Evolutionary conservation across 1,140 invertebrate species (phyloP).

Genomic region (Aethina tumida): DNA sequence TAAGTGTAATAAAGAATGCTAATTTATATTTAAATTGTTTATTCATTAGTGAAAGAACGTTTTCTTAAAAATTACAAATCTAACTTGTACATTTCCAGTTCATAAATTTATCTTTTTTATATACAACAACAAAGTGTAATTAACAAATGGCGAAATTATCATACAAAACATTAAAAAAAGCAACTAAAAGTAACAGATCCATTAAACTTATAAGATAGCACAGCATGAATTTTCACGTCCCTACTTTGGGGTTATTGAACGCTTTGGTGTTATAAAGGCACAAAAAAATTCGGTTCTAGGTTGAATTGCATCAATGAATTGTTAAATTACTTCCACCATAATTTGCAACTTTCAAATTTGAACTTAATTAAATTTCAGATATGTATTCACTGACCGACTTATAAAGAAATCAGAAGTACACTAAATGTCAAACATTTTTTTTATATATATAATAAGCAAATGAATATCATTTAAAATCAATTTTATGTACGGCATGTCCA

Average conservation of each 20-base stretch:
- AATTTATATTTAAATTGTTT: no score
- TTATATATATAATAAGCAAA: no score
- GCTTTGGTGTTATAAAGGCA: conserved; percentile 4
- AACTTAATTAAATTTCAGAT: no score
- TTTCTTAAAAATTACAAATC: conserved; percentile 9
- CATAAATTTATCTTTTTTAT: conserved; percentile 3
- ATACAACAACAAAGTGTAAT: conserved; percentile 5
- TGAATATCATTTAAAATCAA: no score
- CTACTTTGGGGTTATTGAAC: conserved; percentile 1
- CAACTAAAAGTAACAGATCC: conserved; percentile 12
- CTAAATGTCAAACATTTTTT: no score
- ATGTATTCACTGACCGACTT: no score
- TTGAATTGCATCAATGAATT: conserved; percentile 1
- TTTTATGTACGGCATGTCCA: no score
- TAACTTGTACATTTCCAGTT: conserved; percentile 10
- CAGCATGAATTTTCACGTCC: conserved; percentile 2
- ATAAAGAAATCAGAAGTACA: no score
- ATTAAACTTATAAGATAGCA: conserved; percentile 5
- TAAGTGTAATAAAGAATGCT: no score
- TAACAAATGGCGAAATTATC: conserved; percentile 7
- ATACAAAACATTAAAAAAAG: conserved; percentile 11
- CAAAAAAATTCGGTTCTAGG: conserved; percentile 3
- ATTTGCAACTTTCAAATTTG: no score
- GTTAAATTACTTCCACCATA: conserved; percentile 2
- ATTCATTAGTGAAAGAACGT: no score